These are phyloP conservation scores for Bradypodion ventrale DNA, from an alignment of 2,797 vertebrate species.

Conservation along the genomic window DNA sequence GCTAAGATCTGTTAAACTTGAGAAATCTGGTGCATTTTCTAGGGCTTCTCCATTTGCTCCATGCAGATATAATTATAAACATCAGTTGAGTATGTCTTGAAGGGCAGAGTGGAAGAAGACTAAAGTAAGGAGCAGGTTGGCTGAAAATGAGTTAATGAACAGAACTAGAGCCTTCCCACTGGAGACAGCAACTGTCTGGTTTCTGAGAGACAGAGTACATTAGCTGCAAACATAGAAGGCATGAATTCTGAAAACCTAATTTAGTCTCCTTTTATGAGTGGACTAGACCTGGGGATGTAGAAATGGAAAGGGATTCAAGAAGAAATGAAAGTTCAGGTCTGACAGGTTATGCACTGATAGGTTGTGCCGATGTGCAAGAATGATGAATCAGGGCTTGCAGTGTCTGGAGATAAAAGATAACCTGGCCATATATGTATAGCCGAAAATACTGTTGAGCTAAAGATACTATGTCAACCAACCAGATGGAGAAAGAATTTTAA, in stretches of 20 bases:
- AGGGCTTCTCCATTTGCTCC: background rate
- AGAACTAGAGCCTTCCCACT: conserved; percentile 26
- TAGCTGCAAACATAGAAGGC: conserved; percentile 24
- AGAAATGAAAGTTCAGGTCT: conserved; percentile 34
- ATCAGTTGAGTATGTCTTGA: conserved; percentile 1
- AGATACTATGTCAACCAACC: background rate
- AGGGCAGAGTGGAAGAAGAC: conserved; percentile 13
- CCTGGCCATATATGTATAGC: background rate
- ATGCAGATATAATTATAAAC: conserved; percentile 7
- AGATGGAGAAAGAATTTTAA: background rate
- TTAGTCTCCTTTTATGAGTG: conserved; percentile 33
- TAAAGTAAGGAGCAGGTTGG: conserved; percentile 19
- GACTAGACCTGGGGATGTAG: conserved; percentile 26
- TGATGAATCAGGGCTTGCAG: background rate
- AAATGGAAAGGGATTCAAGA: conserved; percentile 22
- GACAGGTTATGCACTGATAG: conserved; percentile 30
- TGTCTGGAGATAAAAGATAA: conserved; percentile 25
- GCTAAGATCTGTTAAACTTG: background rate
- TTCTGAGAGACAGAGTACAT: conserved; percentile 31
- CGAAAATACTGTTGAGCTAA: background rate
- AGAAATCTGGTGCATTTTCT: background rate
- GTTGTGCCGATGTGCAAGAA: conserved; percentile 4
- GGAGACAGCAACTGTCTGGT: conserved; percentile 35
- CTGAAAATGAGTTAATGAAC: conserved; percentile 29
- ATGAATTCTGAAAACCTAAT: conserved; percentile 34